Percentiles rank a stretch among this genome's conserved stretches.
Conservation (phyloP, 2,797 vertebrate genomes). For the Tiaroga cobitis region DNA sequence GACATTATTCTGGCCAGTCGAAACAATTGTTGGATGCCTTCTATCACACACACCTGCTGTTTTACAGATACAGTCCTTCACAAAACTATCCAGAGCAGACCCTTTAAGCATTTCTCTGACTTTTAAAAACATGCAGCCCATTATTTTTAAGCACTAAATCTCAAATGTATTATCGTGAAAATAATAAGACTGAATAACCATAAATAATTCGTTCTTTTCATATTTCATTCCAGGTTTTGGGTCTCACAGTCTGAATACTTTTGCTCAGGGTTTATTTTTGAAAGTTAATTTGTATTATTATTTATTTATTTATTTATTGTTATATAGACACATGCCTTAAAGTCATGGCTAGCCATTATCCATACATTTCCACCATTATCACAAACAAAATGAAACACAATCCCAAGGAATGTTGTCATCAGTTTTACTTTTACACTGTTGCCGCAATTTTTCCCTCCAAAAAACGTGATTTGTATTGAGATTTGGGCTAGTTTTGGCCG, state of each 20-base stretch:
- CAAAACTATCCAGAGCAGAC: background rate
- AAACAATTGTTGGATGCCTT: conserved; percentile 38
- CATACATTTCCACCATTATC: background rate
- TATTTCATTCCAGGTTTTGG: background rate
- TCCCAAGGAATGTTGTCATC: background rate
- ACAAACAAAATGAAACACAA: background rate
- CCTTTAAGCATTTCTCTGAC: background rate
- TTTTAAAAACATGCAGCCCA: background rate
- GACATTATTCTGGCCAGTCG: conserved; percentile 29
- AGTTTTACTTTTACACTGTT: background rate
- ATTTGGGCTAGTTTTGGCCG: background rate
- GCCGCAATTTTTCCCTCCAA: background rate
- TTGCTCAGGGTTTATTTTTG: background rate
- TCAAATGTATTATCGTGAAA: background rate
- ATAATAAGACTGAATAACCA: background rate
- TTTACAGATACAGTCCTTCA: conserved; percentile 39
- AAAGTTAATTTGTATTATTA: background rate
- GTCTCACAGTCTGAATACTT: background rate
- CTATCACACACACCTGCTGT: conserved; percentile 36
- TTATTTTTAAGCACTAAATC: background rate
- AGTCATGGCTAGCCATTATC: background rate
- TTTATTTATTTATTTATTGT: background rate
- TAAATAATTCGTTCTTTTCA: background rate
- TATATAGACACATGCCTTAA: background rate
- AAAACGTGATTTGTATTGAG: no score